Evolutionary conservation across 2,797 vertebrate genomes (phyloP), one percentile per base, ranked within the genome.

Genomic region (Columba guinea): DNA sequence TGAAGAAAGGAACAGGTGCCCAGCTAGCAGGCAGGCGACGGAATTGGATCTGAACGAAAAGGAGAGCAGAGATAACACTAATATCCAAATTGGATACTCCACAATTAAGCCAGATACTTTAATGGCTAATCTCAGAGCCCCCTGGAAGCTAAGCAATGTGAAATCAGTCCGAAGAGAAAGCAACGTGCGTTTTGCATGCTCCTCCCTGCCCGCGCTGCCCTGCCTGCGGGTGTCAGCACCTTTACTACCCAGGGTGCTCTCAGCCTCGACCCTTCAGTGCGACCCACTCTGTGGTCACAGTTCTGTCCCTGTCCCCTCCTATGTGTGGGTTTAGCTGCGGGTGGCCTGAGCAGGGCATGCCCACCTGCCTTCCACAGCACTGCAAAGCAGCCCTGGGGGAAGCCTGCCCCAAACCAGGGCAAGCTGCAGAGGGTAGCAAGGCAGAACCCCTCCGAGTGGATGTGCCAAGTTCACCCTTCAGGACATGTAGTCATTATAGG

Each of bases 81-180:
- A 88, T 88, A 91, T 86, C 82, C 83, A 89, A 93, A 88, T 32
- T 90, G 89, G 92, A 80, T 95, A 62, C 80, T 95, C 83, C 63
- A 19, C 70, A 95, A 93, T 96, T 96, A 95, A 95, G 75, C 58
- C 55, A 1, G 1, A 58, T 93, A 59, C 59, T 94, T 91, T 92
- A 91, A 94, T 62, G 94, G 83, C 69, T 93, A 37, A 78, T 88
- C 84, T 94, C 51, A 44, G 76, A 92, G 74, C 24, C 20, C 41
- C 34, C 74, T 79, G 64, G 77, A 93, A 95, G 64, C 73, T 27
- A 77, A 91, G 87, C 9, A 51, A 92, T 0, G 0, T 58, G 71
- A 94, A 95, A 90, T 90, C 87, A 56, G 26, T 9, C 35, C 48
- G 62, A 95, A 67, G n/a, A 56, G 88, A 93, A 69, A 75, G 69